Percentiles rank a stretch among this genome's conserved stretches.
Conservation (phyloP, 2,113 vertebrate genomes). For the Cyprinodon tularosa region DNA sequence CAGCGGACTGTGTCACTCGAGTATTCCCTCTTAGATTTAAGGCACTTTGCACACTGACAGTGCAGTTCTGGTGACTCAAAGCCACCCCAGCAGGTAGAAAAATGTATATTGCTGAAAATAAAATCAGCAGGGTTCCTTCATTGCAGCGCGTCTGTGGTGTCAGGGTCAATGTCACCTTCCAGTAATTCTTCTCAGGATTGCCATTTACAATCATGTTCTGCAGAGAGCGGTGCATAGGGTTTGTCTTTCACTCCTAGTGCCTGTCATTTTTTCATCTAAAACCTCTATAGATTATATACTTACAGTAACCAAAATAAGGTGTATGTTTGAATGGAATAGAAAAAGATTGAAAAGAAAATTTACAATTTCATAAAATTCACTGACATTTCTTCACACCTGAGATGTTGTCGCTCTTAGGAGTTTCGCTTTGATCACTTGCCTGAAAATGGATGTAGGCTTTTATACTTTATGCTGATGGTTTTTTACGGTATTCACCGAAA, state of each 20-base stretch:
- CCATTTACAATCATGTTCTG: conserved; percentile 34
- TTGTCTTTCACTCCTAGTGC: conserved; percentile 15
- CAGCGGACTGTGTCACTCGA: conserved; percentile 20
- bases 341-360: no score
- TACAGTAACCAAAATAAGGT: no score
- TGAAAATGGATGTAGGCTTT: no score
- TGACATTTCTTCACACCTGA: no score
- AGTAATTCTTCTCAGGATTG: conserved; percentile 8
- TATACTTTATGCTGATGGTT: no score
- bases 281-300: no score
- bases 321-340: no score
- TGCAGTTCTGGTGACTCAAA: conserved; percentile 17
- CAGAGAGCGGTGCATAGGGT: not conserved
- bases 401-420: no score
- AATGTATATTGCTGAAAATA: conserved; percentile 14
- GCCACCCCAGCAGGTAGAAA: conserved; percentile 9
- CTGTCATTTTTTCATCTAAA: not conserved
- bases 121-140: not conserved
- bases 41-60: conserved; percentile 19
- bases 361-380: no score
- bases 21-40: conserved; percentile 24
- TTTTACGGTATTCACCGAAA: no score
- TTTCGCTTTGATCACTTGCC: no score
- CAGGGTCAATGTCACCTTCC: conserved; percentile 24
- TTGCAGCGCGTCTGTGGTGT: not conserved